A percentile compares a stretch with the other conserved stretches of the same genome.
Conservation (phyloP, 2,113 vertebrate species). For the Muscicapa adusta region DNA sequence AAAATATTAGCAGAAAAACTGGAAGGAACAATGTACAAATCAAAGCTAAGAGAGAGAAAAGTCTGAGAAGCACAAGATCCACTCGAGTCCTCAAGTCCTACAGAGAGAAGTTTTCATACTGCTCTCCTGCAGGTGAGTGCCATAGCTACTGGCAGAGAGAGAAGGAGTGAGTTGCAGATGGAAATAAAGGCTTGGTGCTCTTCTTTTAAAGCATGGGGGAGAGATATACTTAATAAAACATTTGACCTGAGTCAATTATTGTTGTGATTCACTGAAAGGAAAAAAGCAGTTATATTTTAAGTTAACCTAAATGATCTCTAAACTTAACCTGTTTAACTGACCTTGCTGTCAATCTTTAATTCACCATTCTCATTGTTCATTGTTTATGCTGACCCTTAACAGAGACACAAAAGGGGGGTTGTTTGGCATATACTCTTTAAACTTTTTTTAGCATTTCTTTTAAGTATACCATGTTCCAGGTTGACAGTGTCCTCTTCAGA, state of each 20-base stretch:
- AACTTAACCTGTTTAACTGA: neutral
- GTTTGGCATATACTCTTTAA: neutral
- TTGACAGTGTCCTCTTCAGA: neutral
- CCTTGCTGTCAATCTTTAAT: neutral
- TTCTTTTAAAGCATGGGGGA: neutral
- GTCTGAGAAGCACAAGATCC: neutral
- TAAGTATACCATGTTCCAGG: neutral
- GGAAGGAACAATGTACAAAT: neutral
- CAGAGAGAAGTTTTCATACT: neutral
- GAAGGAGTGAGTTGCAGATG: neutral
- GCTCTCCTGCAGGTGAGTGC: constrained; percentile 5
- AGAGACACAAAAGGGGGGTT: neutral
- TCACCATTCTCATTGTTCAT: neutral
- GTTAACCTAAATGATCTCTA: neutral
- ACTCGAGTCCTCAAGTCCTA: neutral
- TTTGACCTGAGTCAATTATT: neutral
- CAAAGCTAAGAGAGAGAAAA: neutral
- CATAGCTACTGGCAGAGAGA: neutral
- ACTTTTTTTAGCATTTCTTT: neutral
- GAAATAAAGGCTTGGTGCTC: neutral
- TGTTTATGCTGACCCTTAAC: neutral
- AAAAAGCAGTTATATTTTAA: neutral
- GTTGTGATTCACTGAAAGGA: neutral
- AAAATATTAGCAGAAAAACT: neutral
- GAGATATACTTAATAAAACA: neutral